Conservation (phyloP, 35 echinoderm and acorn worm genomes). For the Ophioderma brevispina region DNA sequence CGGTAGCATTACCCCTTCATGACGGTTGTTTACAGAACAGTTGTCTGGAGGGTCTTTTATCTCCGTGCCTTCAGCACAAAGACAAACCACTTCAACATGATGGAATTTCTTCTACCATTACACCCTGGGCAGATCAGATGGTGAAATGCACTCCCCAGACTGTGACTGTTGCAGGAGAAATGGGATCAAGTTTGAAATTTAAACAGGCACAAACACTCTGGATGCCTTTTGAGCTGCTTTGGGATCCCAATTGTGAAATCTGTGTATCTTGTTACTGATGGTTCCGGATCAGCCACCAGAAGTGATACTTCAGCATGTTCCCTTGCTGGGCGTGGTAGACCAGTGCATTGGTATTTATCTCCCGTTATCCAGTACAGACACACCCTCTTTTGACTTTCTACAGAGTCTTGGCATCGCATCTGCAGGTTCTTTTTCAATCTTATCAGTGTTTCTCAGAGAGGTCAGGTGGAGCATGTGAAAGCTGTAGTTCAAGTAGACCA, state of each 20-base stretch:
- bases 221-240: conserved; percentile 79
- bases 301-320: conserved; percentile 54
- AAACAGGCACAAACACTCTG: conserved; percentile 88
- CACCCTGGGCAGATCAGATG: conserved; percentile 91
- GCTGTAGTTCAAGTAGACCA: conserved; percentile 68
- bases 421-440: conserved; percentile 86
- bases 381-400: conserved; percentile 73
- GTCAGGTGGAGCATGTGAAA: conserved; percentile 65
- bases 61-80: conserved; percentile 60
- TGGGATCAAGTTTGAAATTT: conserved; percentile 61
- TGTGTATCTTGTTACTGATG: conserved; percentile 88
- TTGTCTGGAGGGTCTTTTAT: conserved; percentile 73
- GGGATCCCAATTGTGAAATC: conserved; percentile 72
- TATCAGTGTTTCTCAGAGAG: conserved; percentile 70
- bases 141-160: conserved; percentile 93
- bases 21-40: conserved; percentile 77
- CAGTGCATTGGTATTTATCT: conserved; percentile 76
- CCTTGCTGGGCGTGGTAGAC: conserved; percentile 52
- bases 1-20: conserved; percentile 82
- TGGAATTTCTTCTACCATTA: conserved; percentile 67
- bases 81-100: conserved; percentile 88
- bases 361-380: conserved; percentile 46
- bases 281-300: conserved; percentile 78
- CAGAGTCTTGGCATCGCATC: conserved; percentile 80
- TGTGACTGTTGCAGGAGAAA: conserved; percentile 81